Evolutionary conservation across 2,797 vertebrate genomes (phyloP), one percentile per base, ranked within the genome.

Genomic region (Thamnophis elegans): DNA sequence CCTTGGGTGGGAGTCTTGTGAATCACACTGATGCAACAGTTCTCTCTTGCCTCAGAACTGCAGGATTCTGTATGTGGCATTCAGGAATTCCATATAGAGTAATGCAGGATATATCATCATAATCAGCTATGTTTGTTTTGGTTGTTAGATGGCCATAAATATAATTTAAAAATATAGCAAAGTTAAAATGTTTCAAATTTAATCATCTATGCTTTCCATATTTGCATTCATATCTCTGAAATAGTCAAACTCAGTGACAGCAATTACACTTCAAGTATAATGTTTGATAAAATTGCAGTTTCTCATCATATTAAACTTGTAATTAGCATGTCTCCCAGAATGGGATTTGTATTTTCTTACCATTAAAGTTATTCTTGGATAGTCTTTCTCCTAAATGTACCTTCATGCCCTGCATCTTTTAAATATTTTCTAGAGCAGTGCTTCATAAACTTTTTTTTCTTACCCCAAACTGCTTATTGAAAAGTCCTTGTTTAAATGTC

Each of bases 141-240:
- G 82, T 94, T 95, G 96, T 93, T 78, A 7, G 93, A 0, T 78
- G 89, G 42, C 20, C 36, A 82, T 58, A 93, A 90, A 89, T 92
- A 93, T 88, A 68, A 93, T 56, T 94, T 93, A 88, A 3, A 85
- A 54, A 93, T 58, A 60, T 94, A 42, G n/a, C 85, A 85, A 59
- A 60, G 26, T 28, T 32, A 89, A 8, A 92, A 94, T 94, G 11
- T 26, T 91, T 91, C 93, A 93, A 58, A 85, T 91, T 20, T 94
- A 95, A 95, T 93, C 94, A 87, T 85, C 85, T 96, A 93, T 22
- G 90, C 68, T 94, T 95, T 90, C 91, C 92, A 47, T 95, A 92
- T 93, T 96, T 95, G 54, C 92, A 91, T 93, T 95, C 93, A 95
- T 91, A n/a, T 32, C 25, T 89, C 87, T 58, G 51, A 54, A 92